A percentile compares a stretch with the other conserved stretches of the same genome.
phyloP scores from a whole-genome alignment of 2,113 vertebrate species.

The Muscicapa adusta region DNA sequence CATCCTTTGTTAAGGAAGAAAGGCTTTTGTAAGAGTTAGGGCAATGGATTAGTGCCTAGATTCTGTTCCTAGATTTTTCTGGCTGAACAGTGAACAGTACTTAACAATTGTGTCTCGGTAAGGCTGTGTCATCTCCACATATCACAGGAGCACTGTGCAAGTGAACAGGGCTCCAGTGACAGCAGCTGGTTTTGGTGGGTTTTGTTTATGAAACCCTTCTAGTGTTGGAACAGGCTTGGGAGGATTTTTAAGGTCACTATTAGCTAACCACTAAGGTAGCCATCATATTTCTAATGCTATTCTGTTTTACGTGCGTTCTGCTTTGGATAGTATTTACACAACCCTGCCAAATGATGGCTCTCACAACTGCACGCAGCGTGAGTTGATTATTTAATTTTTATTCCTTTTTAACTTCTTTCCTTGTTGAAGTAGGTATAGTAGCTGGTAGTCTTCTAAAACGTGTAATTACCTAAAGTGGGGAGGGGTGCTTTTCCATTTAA shows the following conservation, averaged over 20 bases:
- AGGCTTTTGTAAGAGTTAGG: not conserved
- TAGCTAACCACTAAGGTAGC: not conserved
- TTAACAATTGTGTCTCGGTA: not conserved
- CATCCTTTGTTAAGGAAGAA: not conserved
- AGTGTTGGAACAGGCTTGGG: not conserved
- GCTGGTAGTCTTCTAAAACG: not conserved
- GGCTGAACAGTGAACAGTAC: not conserved
- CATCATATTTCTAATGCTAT: not conserved
- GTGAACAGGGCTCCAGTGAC: not conserved
- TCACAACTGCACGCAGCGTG: fast-evolving
- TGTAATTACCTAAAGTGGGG: not conserved
- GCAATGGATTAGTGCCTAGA: not conserved
- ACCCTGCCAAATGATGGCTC: not conserved
- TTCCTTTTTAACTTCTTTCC: not conserved
- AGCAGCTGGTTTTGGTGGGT: not conserved
- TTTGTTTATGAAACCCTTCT: not conserved
- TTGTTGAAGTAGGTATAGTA: not conserved
- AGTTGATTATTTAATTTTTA: not conserved
- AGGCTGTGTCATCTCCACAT: not conserved
- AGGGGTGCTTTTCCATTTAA: not conserved
- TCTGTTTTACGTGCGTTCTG: not conserved
- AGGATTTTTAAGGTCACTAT: not conserved
- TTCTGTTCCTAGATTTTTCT: not conserved
- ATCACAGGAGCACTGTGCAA: not conserved
- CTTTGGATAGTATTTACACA: not conserved